These are phyloP conservation scores for Platycheirus rosarum DNA, from an alignment of 2,888 invertebrate genomes.

Conservation along the genomic window DNA sequence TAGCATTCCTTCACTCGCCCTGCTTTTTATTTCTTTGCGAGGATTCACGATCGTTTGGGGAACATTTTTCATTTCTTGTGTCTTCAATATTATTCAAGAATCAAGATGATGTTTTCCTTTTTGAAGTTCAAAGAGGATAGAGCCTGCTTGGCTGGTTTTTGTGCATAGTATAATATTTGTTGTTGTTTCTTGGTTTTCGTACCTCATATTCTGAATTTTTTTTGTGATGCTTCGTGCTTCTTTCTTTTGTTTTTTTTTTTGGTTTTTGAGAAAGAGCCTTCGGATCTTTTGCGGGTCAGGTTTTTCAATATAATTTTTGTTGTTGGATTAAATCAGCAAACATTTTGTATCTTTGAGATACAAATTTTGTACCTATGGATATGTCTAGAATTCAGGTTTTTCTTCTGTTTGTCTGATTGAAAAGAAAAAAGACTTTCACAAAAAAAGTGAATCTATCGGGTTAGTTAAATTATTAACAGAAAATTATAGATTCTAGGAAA, in stretches of 20 bases:
- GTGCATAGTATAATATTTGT: conserved; percentile 49
- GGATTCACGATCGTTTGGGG: conserved; percentile 3
- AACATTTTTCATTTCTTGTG: conserved; percentile 25
- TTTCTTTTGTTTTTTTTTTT: conserved; percentile 45
- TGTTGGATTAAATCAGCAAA: conserved; percentile 5
- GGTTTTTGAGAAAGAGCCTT: conserved; percentile 31
- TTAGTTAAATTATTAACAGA: conserved; percentile 42
- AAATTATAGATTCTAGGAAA: conserved; percentile 20
- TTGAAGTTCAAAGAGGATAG: conserved; percentile 47
- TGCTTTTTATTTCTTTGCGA: conserved; percentile 7
- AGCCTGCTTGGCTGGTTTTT: conserved; percentile 69
- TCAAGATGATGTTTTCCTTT: conserved; percentile 37
- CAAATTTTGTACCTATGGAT: conserved; percentile 13
- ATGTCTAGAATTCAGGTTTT: conserved; percentile 54
- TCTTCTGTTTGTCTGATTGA: conserved; percentile 8
- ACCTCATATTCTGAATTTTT: conserved; percentile 28
- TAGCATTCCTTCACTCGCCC: conserved; percentile 26
- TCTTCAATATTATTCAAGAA: conserved; percentile 15
- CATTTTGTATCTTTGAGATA: conserved; percentile 15
- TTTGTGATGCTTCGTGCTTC: conserved; percentile 46
- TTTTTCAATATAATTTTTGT: conserved; percentile 44
- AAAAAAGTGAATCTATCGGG: conserved; percentile 14
- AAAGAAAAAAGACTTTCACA: conserved; percentile 27
- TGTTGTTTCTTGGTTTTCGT: conserved; percentile 45
- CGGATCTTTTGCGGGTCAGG: conserved; percentile 63